A percentile compares a stretch with the other conserved stretches of the same genome.
Conservation (phyloP, 2,888 invertebrate genomes). For the Meiosimyza platycephala region DNA sequence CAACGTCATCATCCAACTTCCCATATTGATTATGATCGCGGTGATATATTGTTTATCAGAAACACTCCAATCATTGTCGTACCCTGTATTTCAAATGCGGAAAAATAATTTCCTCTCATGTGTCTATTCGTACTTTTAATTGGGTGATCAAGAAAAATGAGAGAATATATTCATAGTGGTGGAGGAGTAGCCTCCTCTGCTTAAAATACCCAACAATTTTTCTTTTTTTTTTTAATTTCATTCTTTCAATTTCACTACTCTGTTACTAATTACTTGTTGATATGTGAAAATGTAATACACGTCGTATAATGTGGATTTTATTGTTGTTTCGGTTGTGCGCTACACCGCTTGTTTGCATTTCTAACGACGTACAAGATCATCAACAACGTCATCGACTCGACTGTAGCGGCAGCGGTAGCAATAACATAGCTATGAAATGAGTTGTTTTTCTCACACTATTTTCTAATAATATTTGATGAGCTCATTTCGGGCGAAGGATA, state of each 20-base stretch:
- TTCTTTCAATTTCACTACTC: too few species aligned
- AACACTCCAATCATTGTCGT: too few species aligned
- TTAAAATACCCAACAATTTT: conserved; percentile 6
- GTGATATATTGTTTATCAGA: too few species aligned
- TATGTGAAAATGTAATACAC: conserved; percentile 23
- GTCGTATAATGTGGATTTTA: conserved; percentile 16
- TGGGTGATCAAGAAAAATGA: too few species aligned
- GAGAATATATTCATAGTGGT: not conserved
- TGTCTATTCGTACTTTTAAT: too few species aligned
- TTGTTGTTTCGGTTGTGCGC: not conserved
- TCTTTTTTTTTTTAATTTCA: too few species aligned
- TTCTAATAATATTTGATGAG: conserved; percentile 15
- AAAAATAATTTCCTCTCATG: too few species aligned
- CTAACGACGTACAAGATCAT: not conserved
- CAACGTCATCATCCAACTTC: too few species aligned
- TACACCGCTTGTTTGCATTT: not conserved
- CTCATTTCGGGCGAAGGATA: too few species aligned
- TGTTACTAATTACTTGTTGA: conserved; percentile 34
- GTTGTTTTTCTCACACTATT: conserved; percentile 15
- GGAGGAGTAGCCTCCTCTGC: not conserved
- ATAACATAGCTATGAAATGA: conserved; percentile 1
- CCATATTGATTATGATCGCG: too few species aligned
- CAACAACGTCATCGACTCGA: conserved; percentile 4
- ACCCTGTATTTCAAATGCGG: too few species aligned
- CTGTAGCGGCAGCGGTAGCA: conserved; percentile 24